Base-by-base conservation (phyloP, 2,797 vertebrate genomes). In the Lycodopsis pacificus region DNA sequence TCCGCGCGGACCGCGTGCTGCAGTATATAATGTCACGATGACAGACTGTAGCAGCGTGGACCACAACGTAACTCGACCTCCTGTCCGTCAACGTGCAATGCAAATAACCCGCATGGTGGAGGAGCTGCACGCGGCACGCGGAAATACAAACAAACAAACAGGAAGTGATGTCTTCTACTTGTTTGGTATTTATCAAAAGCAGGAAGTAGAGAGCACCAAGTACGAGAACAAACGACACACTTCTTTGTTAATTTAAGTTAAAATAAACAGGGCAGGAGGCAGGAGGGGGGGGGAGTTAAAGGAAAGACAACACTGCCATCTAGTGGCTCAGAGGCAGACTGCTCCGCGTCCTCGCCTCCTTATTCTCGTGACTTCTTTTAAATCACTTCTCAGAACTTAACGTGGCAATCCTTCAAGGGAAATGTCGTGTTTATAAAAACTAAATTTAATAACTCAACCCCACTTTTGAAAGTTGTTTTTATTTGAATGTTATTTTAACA, bases 281-380 rank as follows among this genome's bases (percentile, higher is more conserved):
- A 27, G 27, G 27, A 3, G 5, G 40, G 13, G 42, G 61, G n/a
- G 17, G 12, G 1, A 0, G 71, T 53, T 36, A 54, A 42, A 46
- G 5, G 5, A 84, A 90, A 77, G 74, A 6, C 81, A 83, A 89
- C 54, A 70, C 80, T 88, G 87, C 89, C 92, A 88, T 76, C 92
- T 88, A 80, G 90, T 88, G 92, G 7, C 20, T 5, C 1, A 46
- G 44, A 44, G 14, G 7, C 32, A 54, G 19, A 51, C 2, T 30
- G 20, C 25, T 32, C 27, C 20, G 1, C 2, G 14, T 4, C 22
- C 22, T 10, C 4, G 44, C 32, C 32, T 22, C 63, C 2, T 46
- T 19, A 7, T 46, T 64, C 51, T 4, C 6, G n/a, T 53, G 48
- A 20, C 49, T 10, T 22, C 22, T 6, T 49, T 54, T 27, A 27